Evolutionary conservation across 2,113 vertebrate species (phyloP).

Genomic region (Amazona vittata): DNA sequence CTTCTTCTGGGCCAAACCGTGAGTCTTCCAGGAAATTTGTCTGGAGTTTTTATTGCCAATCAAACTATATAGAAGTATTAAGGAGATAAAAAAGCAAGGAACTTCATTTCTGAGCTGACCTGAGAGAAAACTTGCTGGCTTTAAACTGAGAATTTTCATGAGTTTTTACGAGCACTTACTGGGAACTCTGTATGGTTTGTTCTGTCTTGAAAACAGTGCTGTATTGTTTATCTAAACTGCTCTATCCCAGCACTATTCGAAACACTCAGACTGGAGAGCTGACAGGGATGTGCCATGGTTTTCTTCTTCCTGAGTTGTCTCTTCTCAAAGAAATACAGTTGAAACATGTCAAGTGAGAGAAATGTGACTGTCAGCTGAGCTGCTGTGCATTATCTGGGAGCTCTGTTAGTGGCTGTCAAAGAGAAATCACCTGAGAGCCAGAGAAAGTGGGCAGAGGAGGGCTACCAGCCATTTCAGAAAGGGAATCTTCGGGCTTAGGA

Average conservation of each 20-base stretch:
- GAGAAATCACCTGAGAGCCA: slow-evolving; percentile 8
- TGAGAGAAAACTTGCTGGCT: slow-evolving; percentile 36
- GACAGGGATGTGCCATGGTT: not conserved
- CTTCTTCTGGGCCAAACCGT: not conserved
- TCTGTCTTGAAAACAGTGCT: not conserved
- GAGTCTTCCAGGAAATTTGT: not conserved
- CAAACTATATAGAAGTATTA: not conserved
- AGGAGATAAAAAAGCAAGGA: not conserved
- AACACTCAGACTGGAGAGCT: not conserved
- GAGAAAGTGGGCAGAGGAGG: not conserved
- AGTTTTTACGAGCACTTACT: slow-evolving; percentile 44
- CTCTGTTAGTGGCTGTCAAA: not conserved
- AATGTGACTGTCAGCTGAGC: not conserved
- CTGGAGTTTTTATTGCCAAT: not conserved
- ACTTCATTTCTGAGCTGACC: slow-evolving; percentile 49
- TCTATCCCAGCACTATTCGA: not conserved
- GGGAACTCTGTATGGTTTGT: not conserved
- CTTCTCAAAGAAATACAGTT: not conserved
- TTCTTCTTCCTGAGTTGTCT: not conserved
- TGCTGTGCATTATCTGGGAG: not conserved
- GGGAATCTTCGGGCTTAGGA: not conserved
- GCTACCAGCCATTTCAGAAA: not conserved
- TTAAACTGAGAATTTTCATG: slow-evolving; percentile 45
- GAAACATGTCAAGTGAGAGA: not conserved
- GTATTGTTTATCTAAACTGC: not conserved